Percentiles rank a stretch among this genome's conserved stretches.
Evolutionary conservation across 2,888 invertebrate genomes (phyloP).

Genomic region (Cordylochernes scorpioides): DNA sequence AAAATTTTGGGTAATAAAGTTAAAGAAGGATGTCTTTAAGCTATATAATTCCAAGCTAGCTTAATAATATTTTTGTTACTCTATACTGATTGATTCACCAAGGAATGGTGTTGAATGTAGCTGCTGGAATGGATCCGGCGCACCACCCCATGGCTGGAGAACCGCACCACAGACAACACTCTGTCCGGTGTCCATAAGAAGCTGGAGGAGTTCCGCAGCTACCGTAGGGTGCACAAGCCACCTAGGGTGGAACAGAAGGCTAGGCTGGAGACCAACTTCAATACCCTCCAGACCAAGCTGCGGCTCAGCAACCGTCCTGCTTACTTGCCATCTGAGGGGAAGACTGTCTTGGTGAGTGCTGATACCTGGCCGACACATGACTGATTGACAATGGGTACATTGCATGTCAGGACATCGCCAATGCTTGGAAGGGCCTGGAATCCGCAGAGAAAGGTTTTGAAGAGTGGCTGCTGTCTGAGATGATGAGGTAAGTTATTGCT

Average conservation of each 20-base stretch:
- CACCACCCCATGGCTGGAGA: slow-evolving; percentile 92
- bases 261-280: slow-evolving; percentile 96
- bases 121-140: slow-evolving; percentile 93
- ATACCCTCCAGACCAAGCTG: slow-evolving; percentile 93
- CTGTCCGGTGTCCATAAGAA: slow-evolving; percentile 82
- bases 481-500: slow-evolving; percentile 52
- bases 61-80: slow-evolving; percentile 8
- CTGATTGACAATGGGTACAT: no score
- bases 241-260: slow-evolving; percentile 98
- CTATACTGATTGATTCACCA: no score
- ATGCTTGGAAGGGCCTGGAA: slow-evolving; percentile 94
- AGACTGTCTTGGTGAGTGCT: slow-evolving; percentile 66
- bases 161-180: slow-evolving; percentile 88
- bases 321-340: slow-evolving; percentile 97
- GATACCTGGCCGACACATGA: no score
- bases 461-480: slow-evolving; percentile 94
- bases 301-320: slow-evolving; percentile 93
- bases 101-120: no score
- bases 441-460: slow-evolving; percentile 94
- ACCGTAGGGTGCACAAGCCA: slow-evolving; percentile 94
- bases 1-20: no score
- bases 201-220: slow-evolving; percentile 93
- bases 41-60: background rate
- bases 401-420: slow-evolving; percentile 54
- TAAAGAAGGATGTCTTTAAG: no score